Percentiles rank a stretch among this genome's conserved stretches.
Evolutionary conservation across 2,797 vertebrate species (phyloP).

Genomic region (Leptodactylus fallax): DNA sequence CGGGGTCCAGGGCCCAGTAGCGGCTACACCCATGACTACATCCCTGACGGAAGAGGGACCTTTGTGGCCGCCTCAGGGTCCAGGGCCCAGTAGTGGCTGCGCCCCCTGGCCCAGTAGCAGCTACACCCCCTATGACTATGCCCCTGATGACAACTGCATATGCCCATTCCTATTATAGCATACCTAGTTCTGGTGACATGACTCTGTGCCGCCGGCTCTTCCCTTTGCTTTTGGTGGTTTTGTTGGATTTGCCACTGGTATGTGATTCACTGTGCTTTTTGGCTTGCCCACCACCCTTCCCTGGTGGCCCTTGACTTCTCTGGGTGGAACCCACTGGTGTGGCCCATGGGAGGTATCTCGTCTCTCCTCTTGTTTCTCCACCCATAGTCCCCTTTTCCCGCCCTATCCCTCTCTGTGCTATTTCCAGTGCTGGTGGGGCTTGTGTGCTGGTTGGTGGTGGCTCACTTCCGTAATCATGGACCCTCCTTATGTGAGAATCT

Average conservation of each 20-base stretch:
- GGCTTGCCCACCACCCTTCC: conserved; percentile 51
- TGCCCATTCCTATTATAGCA: background rate
- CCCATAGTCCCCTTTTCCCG: conserved; percentile 67
- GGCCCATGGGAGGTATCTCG: conserved; percentile 40
- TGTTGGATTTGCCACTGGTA: conserved; percentile 71
- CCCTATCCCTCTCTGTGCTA: conserved; percentile 65
- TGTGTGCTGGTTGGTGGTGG: conserved; percentile 68
- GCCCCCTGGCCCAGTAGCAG: too few relatives aligned
- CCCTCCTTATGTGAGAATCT: conserved; percentile 42
- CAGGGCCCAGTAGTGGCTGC: too few relatives aligned
- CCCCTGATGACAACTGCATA: background rate
- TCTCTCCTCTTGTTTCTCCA: conserved; percentile 56
- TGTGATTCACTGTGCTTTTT: conserved; percentile 62
- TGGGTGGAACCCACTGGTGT: background rate
- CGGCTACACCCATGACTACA: too few relatives aligned
- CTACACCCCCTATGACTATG: too few relatives aligned
- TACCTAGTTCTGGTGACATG: conserved; percentile 93
- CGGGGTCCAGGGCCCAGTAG: too few relatives aligned
- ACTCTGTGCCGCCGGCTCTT: conserved; percentile 87
- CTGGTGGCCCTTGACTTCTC: conserved; percentile 14
- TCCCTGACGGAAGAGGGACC: too few relatives aligned
- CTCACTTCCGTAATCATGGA: conserved; percentile 28
- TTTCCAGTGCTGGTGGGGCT: conserved; percentile 62
- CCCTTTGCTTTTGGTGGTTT: conserved; percentile 79
- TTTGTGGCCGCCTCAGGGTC: too few relatives aligned